These are phyloP conservation scores for Podarcis siculus DNA, from an alignment of 2,797 vertebrate genomes.

Conservation along the genomic window DNA sequence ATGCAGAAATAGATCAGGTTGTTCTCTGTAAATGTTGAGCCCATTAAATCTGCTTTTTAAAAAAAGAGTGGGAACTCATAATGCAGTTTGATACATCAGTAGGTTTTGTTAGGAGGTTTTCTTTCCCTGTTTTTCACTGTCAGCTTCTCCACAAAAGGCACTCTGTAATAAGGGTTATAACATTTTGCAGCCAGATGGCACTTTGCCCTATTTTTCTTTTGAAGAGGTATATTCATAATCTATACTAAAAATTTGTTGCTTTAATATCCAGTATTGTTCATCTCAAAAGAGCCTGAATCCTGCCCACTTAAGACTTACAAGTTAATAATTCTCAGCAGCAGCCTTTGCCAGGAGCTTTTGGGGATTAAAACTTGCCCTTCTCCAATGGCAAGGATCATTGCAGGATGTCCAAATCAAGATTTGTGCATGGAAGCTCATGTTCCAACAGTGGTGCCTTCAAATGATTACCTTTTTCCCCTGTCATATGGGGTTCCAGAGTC, in stretches of 20 bases:
- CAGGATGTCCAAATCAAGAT: background rate
- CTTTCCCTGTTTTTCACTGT: background rate
- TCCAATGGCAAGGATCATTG: background rate
- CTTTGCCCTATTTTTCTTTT: background rate
- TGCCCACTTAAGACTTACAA: background rate
- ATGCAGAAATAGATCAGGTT: background rate
- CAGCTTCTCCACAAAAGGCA: background rate
- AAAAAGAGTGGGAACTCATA: no score
- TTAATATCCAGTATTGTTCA: background rate
- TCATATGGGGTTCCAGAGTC: background rate
- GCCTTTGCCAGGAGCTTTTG: background rate
- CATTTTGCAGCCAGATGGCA: background rate
- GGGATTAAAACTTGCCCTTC: background rate
- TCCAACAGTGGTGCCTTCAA: background rate
- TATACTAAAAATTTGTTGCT: conserved; percentile 6
- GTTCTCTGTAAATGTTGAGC: conserved; percentile 11
- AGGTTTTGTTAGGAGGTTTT: background rate
- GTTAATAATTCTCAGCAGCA: no score
- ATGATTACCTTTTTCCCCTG: no score
- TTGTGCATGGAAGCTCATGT: background rate
- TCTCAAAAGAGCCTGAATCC: background rate
- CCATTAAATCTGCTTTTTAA: conserved; percentile 24
- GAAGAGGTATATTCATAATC: background rate
- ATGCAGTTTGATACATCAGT: background rate
- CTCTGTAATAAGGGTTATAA: background rate